phyloP scores from a whole-genome alignment of 1,140 invertebrate genomes.

The Drosophila funebris region DNA sequence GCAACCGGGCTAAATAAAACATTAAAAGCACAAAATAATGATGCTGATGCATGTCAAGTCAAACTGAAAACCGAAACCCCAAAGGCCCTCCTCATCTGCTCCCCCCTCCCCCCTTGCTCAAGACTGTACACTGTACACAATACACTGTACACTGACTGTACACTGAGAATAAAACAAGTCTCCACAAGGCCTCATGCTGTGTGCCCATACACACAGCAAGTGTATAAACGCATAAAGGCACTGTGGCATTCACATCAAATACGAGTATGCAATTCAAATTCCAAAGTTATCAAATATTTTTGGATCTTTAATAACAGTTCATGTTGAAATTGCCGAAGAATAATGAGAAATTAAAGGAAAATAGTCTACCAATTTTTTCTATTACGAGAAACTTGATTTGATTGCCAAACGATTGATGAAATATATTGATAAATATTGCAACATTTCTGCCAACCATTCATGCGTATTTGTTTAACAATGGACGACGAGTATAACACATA shows the following conservation, averaged over 20 bases:
- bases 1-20: slow-evolving; percentile 74
- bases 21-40: slow-evolving; percentile 80
- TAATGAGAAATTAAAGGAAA: not conserved
- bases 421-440: no score
- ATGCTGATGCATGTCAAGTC: slow-evolving; percentile 79
- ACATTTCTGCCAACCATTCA: no score
- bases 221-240: slow-evolving; percentile 34
- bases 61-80: slow-evolving; percentile 75
- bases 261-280: slow-evolving; percentile 7
- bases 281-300: not conserved
- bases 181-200: slow-evolving; percentile 10
- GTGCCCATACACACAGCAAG: not conserved
- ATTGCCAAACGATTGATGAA: no score
- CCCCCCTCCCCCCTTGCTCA: not conserved
- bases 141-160: slow-evolving; percentile 17
- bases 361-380: no score
- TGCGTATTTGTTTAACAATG: no score
- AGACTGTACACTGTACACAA: slow-evolving; percentile 16
- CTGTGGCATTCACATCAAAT: slow-evolving; percentile 32
- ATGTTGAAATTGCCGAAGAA: not conserved
- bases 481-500: no score
- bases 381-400: no score
- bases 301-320: not conserved
- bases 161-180: slow-evolving; percentile 46
- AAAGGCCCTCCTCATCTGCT: slow-evolving; percentile 41